Evolutionary conservation across 2,113 vertebrate species (phyloP).

Genomic region (Micronisus gabar): DNA sequence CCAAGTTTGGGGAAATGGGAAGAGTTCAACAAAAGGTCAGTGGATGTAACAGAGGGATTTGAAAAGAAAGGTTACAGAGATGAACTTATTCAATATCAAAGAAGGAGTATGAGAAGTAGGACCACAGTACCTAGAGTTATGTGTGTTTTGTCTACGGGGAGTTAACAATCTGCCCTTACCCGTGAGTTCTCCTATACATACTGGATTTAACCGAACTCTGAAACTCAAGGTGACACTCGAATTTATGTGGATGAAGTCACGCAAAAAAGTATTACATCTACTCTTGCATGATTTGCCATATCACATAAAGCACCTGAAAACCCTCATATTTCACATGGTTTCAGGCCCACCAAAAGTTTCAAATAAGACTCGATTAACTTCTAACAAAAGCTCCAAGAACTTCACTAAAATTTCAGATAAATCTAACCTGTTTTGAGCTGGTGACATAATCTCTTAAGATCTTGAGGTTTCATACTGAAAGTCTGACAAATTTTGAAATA

Average conservation of each 20-base stretch:
- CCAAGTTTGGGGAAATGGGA: neutral
- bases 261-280: neutral
- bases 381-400: neutral
- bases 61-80: neutral
- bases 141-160: neutral
- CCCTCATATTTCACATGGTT: neutral
- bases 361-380: rapidly evolving
- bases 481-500: neutral
- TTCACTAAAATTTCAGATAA: neutral
- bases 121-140: neutral
- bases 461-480: neutral
- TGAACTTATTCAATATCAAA: neutral
- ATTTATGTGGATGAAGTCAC: neutral
- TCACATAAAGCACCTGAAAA: neutral
- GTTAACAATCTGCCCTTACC: neutral
- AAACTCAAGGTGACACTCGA: neutral
- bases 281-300: neutral
- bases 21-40: neutral
- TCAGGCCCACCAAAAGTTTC: neutral
- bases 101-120: neutral
- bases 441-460: neutral
- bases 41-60: neutral
- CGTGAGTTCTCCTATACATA: neutral
- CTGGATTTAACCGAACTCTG: neutral
- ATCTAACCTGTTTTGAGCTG: neutral